Evolutionary conservation across 1,140 invertebrate genomes (phyloP), one percentile per base, ranked within the genome.

Genomic region (Aphaenogaster floridana): DNA sequence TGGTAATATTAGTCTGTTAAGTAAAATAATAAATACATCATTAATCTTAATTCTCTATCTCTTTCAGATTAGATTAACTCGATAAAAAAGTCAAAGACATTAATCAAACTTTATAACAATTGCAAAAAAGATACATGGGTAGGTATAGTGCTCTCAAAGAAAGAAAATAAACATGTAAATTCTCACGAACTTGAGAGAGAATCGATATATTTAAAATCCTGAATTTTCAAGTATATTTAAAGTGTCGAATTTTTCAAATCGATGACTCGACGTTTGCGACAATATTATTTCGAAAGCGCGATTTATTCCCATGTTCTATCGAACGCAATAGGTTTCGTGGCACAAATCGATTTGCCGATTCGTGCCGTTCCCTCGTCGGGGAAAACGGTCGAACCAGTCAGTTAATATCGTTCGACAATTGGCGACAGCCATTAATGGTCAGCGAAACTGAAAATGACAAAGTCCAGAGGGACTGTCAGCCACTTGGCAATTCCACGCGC

Each of bases 401-500:
- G n/a, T 80, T 69, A 69, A 69, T 39, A 45, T 78, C 54, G 7
- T 15, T 42, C 45, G 34, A 80, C 36, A 69, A 52, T 80, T 64
- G n/a, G 63, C 34, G 4, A 52, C 36, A 71, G 13, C 13, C 64
- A 59, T 69, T 68, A 71, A 54, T 17, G 48, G 13, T 17, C n/a
- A 34, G 36, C 15, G 64, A 81, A 71, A 80, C 13, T 71, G n/a
- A 54, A 71, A 81, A 54, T 54, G 57, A 86, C 69, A 86, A 72
- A 66, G 45, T 90, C 48, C n/a, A 77, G 3, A 15, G 69, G 48
- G 69, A 89, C 61, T 66, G 45, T 52, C 57, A 42, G 74, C 69
- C 84, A 79, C 74, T 88, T 77, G 83, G 52, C 69, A 61, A 77
- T 90, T 88, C 76, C 63, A 74, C 11, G 74, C 86, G 81, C 66